Evolutionary conservation across 2,888 invertebrate species (phyloP), one percentile per base, ranked within the genome.

Genomic region (Norana najaformis): DNA sequence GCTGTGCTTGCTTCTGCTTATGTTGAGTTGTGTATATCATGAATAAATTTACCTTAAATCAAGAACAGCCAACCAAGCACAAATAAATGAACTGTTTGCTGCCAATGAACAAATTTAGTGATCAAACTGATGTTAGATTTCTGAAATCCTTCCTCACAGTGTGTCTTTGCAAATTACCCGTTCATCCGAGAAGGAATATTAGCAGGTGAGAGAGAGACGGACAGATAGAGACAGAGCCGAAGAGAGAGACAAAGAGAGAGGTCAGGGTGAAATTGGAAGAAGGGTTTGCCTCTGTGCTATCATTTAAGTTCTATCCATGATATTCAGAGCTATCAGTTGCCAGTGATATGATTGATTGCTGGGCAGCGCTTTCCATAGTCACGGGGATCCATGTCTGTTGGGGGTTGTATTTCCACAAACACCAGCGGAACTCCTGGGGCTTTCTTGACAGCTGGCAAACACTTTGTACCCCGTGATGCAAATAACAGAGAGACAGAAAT

Each of bases 341-440:
- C 47, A 47, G 47, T n/a, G 69, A 69, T 69, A 69, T 69, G 69
- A 69, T 69, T 69, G 69, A 69, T n/a, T 69, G 69, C 30, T 1
- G 30, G 8, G 8, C 69, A 8, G 8, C 0, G n/a, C 69, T 11
- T 30, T n/a, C 30, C 8, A n/a, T 30, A 69, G 8, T 69, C 30
- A n/a, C n/a, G 30, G 6, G 69, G 69, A 30, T 69, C n/a, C 69
- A 8, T 16, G 30, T 69, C 69, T n/a, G 69, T n/a, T 69, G 69
- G 69, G 69, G 69, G 30, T 69, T 69, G 30, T 11, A n/a, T 69
- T 69, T 69, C 69, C 69, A 69, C 69, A 69, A 69, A 69, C 69
- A 69, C 69, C 69, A n/a, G n/a, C n/a, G n/a, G n/a, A n/a, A n/a
- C 69, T 69, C 69, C 69, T 69, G 69, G 69, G 69, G 69, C 69